Evolutionary conservation across 2,113 vertebrate genomes (phyloP).

Genomic region (Coregonus clupeaformis): DNA sequence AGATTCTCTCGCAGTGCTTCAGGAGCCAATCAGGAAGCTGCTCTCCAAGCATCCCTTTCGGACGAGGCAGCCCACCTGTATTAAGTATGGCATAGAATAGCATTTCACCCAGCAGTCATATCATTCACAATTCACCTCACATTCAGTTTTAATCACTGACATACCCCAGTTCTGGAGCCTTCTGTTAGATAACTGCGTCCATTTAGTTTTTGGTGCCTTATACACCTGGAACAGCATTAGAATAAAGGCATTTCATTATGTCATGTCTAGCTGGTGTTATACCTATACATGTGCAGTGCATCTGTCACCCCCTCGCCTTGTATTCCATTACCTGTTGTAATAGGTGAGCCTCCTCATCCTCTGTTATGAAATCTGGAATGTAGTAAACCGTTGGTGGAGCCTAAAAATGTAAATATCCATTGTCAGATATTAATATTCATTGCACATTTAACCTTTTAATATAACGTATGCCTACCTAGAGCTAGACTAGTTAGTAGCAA

Average conservation of each 20-base stretch:
- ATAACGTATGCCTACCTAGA: too few species aligned
- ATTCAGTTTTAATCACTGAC: neutral
- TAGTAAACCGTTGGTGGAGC: slow-evolving; percentile 81
- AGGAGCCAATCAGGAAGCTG: slow-evolving; percentile 84
- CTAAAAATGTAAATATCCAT: slow-evolving; percentile 45
- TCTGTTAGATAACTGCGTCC: slow-evolving; percentile 86
- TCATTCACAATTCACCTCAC: too few species aligned
- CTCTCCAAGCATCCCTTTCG: slow-evolving; percentile 84
- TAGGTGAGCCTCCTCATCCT: slow-evolving; percentile 79
- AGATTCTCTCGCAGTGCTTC: slow-evolving; percentile 77
- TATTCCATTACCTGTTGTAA: slow-evolving; percentile 73
- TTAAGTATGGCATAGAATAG: neutral
- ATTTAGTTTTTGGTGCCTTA: slow-evolving; percentile 86
- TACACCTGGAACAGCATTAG: slow-evolving; percentile 69
- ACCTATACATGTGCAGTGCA: too few species aligned
- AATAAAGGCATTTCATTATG: too few species aligned
- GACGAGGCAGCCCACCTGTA: slow-evolving; percentile 82
- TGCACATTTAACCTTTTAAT: too few species aligned
- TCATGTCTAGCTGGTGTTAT: too few species aligned
- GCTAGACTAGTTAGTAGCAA: too few species aligned
- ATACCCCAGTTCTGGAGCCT: slow-evolving; percentile 84
- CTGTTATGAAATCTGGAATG: slow-evolving; percentile 84
- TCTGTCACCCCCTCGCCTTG: neutral
- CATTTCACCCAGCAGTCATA: too few species aligned
- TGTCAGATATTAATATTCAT: too few species aligned